A percentile compares a stretch with the other conserved stretches of the same genome.
These are phyloP conservation scores for Nymphicus hollandicus DNA, from an alignment of 2,113 vertebrate species.

Conservation along the genomic window DNA sequence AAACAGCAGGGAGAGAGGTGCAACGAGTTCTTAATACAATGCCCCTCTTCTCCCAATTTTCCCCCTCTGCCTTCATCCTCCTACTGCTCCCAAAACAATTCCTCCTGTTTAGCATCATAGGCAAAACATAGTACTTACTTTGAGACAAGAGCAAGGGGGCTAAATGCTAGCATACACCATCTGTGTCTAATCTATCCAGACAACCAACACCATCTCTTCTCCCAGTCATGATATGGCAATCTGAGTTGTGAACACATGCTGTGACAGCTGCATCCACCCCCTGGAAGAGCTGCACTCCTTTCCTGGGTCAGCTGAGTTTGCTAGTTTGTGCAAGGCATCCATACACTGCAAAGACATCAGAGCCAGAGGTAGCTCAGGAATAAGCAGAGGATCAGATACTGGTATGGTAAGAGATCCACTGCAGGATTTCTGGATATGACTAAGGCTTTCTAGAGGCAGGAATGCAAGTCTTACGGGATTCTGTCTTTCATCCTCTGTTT, in stretches of 20 bases:
- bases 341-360: background rate
- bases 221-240: accelerated
- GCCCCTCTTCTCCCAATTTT: background rate
- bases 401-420: background rate
- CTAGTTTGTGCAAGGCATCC: background rate
- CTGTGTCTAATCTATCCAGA: background rate
- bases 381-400: background rate
- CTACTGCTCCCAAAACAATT: background rate
- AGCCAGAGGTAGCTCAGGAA: background rate
- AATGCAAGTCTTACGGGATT: background rate
- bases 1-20: accelerated
- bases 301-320: background rate
- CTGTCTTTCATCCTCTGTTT: background rate
- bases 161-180: background rate
- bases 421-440: background rate
- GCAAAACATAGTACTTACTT: background rate
- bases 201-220: background rate
- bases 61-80: background rate
- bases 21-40: background rate
- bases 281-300: background rate
- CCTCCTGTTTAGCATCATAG: background rate
- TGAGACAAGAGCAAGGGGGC: background rate
- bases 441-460: background rate
- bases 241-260: background rate
- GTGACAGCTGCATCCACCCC: background rate